phyloP scores from a whole-genome alignment of 2,797 vertebrate genomes.

The Novumbra hubbsi region DNA sequence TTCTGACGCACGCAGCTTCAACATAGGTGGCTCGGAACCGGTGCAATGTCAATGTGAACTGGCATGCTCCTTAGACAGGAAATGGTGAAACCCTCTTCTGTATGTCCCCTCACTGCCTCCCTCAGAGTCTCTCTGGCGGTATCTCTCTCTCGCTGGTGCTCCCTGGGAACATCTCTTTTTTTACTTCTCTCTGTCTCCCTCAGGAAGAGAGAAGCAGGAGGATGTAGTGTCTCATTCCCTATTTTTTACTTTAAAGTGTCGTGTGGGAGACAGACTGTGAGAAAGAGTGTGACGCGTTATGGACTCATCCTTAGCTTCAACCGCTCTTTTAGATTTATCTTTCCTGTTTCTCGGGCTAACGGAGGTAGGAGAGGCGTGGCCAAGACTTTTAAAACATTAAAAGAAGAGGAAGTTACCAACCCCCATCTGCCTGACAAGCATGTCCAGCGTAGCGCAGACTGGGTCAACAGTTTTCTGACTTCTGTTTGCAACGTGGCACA shows the following conservation, averaged over 20 bases:
- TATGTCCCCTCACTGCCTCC: background rate
- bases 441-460: slow-evolving; percentile 18
- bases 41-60: background rate
- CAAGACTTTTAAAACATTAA: slow-evolving; percentile 38
- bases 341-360: slow-evolving; percentile 17
- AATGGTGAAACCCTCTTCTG: too few relatives aligned
- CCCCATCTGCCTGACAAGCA: slow-evolving; percentile 17
- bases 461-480: slow-evolving; percentile 26
- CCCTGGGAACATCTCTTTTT: background rate
- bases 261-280: background rate
- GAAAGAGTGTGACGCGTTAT: slow-evolving; percentile 1
- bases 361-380: slow-evolving; percentile 1
- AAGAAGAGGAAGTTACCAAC: slow-evolving; percentile 39
- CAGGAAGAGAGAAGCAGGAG: slow-evolving; percentile 30
- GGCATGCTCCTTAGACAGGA: background rate
- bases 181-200: background rate
- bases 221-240: background rate
- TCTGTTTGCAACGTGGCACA: slow-evolving; percentile 22
- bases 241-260: background rate
- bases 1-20: background rate
- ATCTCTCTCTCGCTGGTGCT: background rate
- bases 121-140: background rate
- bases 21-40: background rate
- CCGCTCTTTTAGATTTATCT: slow-evolving; percentile 26
- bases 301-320: background rate